phyloP scores from a whole-genome alignment of 2,797 vertebrate genomes.

The Eidolon dupreanum region DNA sequence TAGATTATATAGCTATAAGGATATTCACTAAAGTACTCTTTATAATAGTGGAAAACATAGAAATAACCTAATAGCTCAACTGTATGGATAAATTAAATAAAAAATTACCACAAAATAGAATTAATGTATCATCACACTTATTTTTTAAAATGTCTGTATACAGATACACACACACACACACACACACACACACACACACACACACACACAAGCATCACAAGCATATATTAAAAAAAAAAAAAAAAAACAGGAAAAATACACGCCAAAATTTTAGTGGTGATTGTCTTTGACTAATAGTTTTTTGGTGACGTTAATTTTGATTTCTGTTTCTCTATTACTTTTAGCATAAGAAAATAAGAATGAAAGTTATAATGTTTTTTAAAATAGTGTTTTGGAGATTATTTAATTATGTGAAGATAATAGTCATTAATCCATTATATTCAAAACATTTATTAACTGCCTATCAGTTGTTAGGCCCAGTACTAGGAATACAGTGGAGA shows the following conservation, averaged over 20 bases:
- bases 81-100: neutral
- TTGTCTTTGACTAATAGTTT: neutral
- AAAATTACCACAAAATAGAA: conserved; percentile 24
- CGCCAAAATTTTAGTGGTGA: neutral
- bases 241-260: neutral
- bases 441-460: neutral
- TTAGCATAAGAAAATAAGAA: conserved; percentile 39
- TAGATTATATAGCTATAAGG: neutral
- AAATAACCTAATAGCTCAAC: conserved; percentile 12
- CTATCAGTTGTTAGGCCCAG: neutral
- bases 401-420: neutral
- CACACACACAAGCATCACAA: neutral
- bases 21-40: neutral
- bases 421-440: neutral
- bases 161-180: neutral
- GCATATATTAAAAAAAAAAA: neutral
- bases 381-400: neutral
- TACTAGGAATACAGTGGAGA: neutral
- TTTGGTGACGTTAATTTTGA: conserved; percentile 35
- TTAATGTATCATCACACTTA: neutral
- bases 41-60: neutral
- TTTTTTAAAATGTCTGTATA: neutral
- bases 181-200: neutral
- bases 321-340: neutral
- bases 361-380: neutral